Base-by-base conservation (phyloP, 2,888 invertebrate species). In the Pyrrhia umbra region DNA sequence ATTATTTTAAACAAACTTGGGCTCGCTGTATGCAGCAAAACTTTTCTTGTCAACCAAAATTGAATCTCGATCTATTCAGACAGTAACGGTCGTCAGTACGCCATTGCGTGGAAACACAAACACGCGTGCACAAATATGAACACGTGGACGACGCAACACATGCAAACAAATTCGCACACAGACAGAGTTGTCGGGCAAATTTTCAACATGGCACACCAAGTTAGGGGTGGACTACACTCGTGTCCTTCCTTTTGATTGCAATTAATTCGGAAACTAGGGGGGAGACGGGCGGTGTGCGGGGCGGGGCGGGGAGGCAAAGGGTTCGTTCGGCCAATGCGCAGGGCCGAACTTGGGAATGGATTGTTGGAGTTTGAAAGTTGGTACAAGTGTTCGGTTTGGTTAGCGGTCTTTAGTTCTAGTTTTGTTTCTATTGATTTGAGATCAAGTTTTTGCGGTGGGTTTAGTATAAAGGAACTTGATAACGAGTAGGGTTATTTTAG, bases 181-280 rank as follows among this genome's bases (percentile, higher is more conserved):
- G 60, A 58, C 66, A 75, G 77, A 87, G 65, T 78, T 75, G 80
- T 78, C 83, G 83, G 80, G 89, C 88, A 89, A 91, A 91, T 89
- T 92, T 92, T 88, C 92, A 93, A 92, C 93, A 93, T 92, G 92
- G 92, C 93, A 90, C 90, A 85, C 90, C 81, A 89, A 93, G 88
- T 92, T 91, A 91, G 94, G 94, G 93, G 90, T 92, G 94, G 95
- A 91, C 94, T 92, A 90, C 89, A 91, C 92, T 94, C 90, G 90
- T 92, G 94, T 95, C 95, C 94, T 95, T 94, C 93, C 95, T 94
- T 94, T 93, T 95, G 94, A 95, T 95, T 95, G 95, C 95, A 94
- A 95, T 95, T 95, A 95, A 95, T 95, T 94, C 94, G 91, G 90
- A 89, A 88, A 88, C 88, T 84, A 83, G 84, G 86, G 81, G 68